phyloP scores from a whole-genome alignment of 2,797 vertebrate species.

The Darevskia mixta region DNA sequence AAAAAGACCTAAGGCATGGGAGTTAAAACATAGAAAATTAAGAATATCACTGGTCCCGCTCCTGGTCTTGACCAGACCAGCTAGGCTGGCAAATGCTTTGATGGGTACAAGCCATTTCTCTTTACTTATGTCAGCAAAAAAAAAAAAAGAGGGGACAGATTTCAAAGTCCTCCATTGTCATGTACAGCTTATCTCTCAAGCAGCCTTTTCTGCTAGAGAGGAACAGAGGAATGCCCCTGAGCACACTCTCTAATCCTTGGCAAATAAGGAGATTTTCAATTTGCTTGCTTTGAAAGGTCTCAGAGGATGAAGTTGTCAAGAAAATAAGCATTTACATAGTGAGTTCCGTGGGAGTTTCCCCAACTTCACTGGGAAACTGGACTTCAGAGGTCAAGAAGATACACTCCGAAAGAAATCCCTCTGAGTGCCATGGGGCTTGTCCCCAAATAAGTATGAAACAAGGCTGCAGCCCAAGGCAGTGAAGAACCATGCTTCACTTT shows the following conservation, averaged over 20 bases:
- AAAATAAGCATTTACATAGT: no score
- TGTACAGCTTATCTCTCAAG: background rate
- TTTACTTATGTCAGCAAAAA: background rate
- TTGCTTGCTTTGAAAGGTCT: background rate
- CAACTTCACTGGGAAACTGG: background rate
- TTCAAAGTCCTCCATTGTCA: background rate
- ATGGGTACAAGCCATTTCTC: background rate
- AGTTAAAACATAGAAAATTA: slow-evolving; percentile 11
- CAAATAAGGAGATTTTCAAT: background rate
- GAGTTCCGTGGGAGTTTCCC: background rate
- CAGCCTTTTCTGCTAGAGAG: background rate
- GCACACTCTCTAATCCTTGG: background rate
- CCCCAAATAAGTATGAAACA: no score
- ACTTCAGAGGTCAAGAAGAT: background rate
- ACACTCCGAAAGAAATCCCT: no score
- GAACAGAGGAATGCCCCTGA: no score
- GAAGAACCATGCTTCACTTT: no score
- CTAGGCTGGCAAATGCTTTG: no score
- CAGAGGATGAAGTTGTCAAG: background rate
- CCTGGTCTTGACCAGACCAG: background rate
- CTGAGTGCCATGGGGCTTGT: no score
- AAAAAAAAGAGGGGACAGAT: no score
- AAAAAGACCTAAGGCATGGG: background rate
- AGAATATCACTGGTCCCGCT: background rate
- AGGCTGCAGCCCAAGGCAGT: no score